Percentiles rank a stretch among this genome's conserved stretches.
phyloP scores from a whole-genome alignment of 2,797 vertebrate genomes.

The Sebastes elongatus region DNA sequence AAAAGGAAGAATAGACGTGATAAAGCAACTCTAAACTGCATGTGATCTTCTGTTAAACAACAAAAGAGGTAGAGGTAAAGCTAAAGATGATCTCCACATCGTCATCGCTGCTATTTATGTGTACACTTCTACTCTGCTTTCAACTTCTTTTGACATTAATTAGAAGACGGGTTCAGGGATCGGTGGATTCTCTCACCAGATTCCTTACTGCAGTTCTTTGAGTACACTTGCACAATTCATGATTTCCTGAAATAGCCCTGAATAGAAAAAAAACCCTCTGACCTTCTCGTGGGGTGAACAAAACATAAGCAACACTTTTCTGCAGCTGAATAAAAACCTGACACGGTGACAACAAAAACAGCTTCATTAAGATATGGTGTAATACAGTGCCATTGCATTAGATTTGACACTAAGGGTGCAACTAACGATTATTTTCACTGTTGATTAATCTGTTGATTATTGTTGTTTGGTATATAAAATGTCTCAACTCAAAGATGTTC shows the following conservation, averaged over 20 bases:
- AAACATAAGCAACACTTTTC: neutral
- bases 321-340: neutral
- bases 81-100: neutral
- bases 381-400: neutral
- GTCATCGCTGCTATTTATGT: neutral
- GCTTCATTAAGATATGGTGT: neutral
- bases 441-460: no score
- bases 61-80: neutral
- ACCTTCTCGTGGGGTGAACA: neutral
- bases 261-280: neutral
- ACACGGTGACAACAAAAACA: neutral
- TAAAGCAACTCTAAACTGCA: neutral
- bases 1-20: neutral
- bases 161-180: neutral
- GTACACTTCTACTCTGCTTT: neutral
- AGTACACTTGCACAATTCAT: neutral
- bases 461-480: no score
- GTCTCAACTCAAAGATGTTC: no score
- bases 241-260: neutral
- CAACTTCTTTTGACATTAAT: neutral
- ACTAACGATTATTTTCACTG: no score
- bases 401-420: no score
- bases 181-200: neutral
- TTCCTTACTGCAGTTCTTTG: neutral
- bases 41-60: neutral